phyloP scores from a whole-genome alignment of 2,888 invertebrate species.

The Poecilus cupreus region DNA sequence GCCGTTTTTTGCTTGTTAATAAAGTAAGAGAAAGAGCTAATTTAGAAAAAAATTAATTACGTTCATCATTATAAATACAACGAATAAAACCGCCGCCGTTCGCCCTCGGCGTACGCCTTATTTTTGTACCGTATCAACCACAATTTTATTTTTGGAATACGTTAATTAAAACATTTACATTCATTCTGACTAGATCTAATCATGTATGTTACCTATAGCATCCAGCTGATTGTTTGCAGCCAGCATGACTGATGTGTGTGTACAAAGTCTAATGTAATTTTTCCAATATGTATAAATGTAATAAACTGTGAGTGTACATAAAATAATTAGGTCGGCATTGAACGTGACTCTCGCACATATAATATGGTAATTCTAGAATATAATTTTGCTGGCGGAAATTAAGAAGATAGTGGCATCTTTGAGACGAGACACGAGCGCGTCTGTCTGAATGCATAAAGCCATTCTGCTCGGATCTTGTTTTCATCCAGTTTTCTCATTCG shows the following conservation, averaged over 20 bases:
- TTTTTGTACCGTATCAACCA: too few relatives aligned
- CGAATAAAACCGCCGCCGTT: background rate
- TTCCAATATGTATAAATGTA: background rate
- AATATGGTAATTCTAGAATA: conserved; percentile 68
- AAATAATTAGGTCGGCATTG: conserved; percentile 63
- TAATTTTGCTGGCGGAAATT: conserved; percentile 70
- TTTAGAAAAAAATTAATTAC: conserved; percentile 57
- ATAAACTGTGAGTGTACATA: background rate
- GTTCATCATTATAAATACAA: conserved; percentile 53
- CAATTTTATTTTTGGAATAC: conserved; percentile 48
- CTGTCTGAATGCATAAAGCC: conserved; percentile 53
- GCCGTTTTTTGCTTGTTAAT: conserved; percentile 54
- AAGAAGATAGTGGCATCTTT: conserved; percentile 68
- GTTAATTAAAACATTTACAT: conserved; percentile 52
- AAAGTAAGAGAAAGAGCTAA: conserved; percentile 52
- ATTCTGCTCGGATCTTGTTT: conserved; percentile 67
- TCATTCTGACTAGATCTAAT: conserved; percentile 21
- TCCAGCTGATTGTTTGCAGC: too few relatives aligned
- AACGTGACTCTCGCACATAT: conserved; percentile 65
- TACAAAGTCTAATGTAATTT: too few relatives aligned
- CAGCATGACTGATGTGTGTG: too few relatives aligned
- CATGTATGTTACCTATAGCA: too few relatives aligned
- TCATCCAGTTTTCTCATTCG: conserved; percentile 70
- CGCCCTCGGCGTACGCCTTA: too few relatives aligned
- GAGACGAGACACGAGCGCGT: conserved; percentile 30